phyloP scores from a whole-genome alignment of 2,888 invertebrate genomes.

The Caenorhabditis sp. region DNA sequence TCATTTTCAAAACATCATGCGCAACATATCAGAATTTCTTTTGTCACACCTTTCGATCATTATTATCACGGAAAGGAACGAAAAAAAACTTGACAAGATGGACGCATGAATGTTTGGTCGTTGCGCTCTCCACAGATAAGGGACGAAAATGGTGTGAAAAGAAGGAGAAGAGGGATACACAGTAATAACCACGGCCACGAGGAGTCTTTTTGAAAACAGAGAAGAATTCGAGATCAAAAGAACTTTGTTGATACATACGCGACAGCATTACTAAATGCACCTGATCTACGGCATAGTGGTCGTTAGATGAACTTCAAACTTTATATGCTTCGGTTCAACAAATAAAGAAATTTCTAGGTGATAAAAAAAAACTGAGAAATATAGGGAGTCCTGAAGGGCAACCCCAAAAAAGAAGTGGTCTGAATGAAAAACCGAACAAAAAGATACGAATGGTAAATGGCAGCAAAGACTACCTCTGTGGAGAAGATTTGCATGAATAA shows the following conservation, averaged over 20 bases:
- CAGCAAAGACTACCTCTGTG: slow-evolving; percentile 23
- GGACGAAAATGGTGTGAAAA: slow-evolving; percentile 35
- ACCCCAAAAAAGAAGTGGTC: background rate
- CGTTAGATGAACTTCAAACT: slow-evolving; percentile 27
- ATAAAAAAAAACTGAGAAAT: background rate
- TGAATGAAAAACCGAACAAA: background rate
- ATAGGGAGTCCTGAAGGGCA: background rate
- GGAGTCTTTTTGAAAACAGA: background rate
- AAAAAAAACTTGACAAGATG: slow-evolving; percentile 16
- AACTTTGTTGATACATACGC: background rate
- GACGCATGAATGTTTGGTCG: slow-evolving; percentile 54
- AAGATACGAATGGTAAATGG: slow-evolving; percentile 16
- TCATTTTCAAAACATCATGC: background rate
- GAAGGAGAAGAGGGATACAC: background rate
- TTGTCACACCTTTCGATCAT: slow-evolving; percentile 15
- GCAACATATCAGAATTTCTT: background rate
- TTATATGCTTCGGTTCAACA: background rate
- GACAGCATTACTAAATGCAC: slow-evolving; percentile 29
- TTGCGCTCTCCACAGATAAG: slow-evolving; percentile 21
- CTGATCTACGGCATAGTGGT: slow-evolving; percentile 30
- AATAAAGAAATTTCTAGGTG: background rate
- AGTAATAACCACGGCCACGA: background rate
- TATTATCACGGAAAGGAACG: slow-evolving; percentile 42
- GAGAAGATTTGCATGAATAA: slow-evolving; percentile 47
- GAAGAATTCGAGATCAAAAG: slow-evolving; percentile 17